These are phyloP conservation scores for Phataginus tetradactyla DNA, from an alignment of 2,797 vertebrate species.

Conservation along the genomic window DNA sequence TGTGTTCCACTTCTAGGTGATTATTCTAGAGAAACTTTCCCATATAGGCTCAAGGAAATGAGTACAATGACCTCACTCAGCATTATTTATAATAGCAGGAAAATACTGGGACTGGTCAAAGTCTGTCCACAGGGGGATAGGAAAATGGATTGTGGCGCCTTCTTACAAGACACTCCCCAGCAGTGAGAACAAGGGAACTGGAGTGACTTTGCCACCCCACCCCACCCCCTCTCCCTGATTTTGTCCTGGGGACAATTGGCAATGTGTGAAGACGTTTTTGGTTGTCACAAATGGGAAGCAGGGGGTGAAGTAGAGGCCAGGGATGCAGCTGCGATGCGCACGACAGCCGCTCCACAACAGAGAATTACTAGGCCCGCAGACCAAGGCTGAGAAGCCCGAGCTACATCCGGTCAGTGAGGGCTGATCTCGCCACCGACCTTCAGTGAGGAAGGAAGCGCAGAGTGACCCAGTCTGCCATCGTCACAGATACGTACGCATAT, in stretches of 20 bases:
- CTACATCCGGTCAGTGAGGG: neutral
- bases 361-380: neutral
- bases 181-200: neutral
- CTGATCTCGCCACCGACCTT: neutral
- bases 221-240: too few species aligned
- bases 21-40: neutral
- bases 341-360: neutral
- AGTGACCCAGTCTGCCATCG: neutral
- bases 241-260: neutral
- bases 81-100: neutral
- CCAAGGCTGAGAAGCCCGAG: neutral
- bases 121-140: neutral
- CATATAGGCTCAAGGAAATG: neutral
- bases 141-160: neutral
- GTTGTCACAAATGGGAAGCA: neutral
- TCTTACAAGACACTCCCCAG: neutral
- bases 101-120: neutral
- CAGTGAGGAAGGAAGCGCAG: neutral
- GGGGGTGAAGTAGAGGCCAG: neutral
- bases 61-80: neutral
- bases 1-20: neutral
- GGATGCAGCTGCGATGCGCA: too few species aligned
- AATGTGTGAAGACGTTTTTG: neutral
- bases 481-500: neutral
- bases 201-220: neutral